Evolutionary conservation across 2,113 vertebrate genomes (phyloP), one percentile per base, ranked within the genome.

Genomic region (Dicaeum eximium): DNA sequence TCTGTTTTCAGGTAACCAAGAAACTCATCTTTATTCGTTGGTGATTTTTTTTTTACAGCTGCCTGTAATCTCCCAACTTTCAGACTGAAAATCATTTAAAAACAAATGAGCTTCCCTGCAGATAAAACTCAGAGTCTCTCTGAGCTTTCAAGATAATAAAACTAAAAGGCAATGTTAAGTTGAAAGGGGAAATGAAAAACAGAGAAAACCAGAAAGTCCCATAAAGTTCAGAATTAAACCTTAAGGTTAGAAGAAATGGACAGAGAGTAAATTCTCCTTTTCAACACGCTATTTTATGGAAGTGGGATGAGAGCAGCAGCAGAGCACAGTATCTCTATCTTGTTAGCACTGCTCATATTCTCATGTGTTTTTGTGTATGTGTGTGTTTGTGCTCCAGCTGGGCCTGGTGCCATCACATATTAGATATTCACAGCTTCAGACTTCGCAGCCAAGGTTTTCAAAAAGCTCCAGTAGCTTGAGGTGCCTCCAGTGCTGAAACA

Each of bases 71-170:
- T 84, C 57, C 86, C 85, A 64, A 73, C 65, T 96, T 97, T 86
- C 94, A 96, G 87, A 51, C 70, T 53, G 80, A 90, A 96, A 97
- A 94, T 94, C 20, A 96, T 87, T 94, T 94, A 90, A 94, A 95
- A 95, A 84, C 93, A 96, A 96, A 96, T 61, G 94, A 95, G 88
- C 40, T 89, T 95, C 74, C 90, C 70, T 14, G 4, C 73, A 69
- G 56, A 96, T 89, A 86, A 96, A 97, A 93, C 54, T 45, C 72
- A 47, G 66, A 92, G 83, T 65, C 81, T 90, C 62, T 66, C 86
- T 86, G 79, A 74, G 77, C 71, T 89, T 80, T 87, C 70, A 57
- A 85, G 94, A 93, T 91, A 81, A 90, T 61, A 90, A 96, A 87
- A 64, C 75, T 66, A 74, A 93, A 88, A 86, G 66, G 72, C 54